These are phyloP conservation scores for Psittacula echo DNA, from an alignment of 2,797 vertebrate species.

Conservation along the genomic window DNA sequence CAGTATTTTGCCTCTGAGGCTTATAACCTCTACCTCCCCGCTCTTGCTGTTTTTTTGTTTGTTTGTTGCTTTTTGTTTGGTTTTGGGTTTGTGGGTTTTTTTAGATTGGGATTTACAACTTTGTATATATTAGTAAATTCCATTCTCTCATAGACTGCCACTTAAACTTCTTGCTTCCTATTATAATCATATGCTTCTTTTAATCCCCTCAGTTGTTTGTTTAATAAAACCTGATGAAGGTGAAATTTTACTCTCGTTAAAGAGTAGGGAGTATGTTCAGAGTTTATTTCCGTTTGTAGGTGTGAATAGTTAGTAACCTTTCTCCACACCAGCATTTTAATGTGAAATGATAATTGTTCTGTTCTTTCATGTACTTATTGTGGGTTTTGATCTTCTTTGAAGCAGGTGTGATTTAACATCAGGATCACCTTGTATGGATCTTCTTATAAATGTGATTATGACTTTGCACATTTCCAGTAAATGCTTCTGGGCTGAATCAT, in stretches of 20 bases:
- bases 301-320: not conserved
- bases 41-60: not conserved
- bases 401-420: not conserved
- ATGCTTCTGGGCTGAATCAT: not conserved
- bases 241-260: not conserved
- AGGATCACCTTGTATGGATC: not conserved
- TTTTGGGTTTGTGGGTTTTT: not conserved
- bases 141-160: not conserved
- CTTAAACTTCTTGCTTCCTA: not conserved
- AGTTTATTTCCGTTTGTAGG: not conserved
- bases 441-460: not conserved
- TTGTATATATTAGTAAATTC: not conserved
- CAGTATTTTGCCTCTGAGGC: not conserved
- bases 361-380: not conserved
- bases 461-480: not conserved
- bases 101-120: not conserved
- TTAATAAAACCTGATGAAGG: not conserved
- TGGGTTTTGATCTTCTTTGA: not conserved
- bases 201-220: not conserved
- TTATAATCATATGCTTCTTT: not conserved
- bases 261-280: not conserved
- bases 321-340: not conserved
- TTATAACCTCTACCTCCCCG: not conserved
- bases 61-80: not conserved
- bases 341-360: not conserved